Percentiles rank a stretch among this genome's conserved stretches.
phyloP scores from a whole-genome alignment of 2,113 vertebrate genomes.

The Connochaetes taurinus region DNA sequence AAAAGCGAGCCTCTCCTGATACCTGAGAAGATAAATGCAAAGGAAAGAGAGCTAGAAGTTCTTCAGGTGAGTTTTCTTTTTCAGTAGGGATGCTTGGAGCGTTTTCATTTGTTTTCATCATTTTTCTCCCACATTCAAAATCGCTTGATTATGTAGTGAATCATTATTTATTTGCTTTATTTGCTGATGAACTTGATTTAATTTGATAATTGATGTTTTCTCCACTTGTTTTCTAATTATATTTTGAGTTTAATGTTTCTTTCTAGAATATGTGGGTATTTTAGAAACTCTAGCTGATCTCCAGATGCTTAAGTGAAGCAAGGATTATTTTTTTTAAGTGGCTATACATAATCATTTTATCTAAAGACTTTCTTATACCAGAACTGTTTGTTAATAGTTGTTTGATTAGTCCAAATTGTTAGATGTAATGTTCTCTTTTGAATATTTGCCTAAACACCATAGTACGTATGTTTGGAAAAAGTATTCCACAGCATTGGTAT shows the following conservation, averaged over 20 bases:
- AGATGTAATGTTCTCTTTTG: background rate
- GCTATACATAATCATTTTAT: background rate
- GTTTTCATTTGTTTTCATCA: background rate
- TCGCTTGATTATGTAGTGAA: background rate
- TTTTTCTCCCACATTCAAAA: background rate
- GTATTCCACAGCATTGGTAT: background rate
- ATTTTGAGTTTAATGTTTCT: background rate
- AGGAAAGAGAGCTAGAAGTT: slow-evolving; percentile 17
- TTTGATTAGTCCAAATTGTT: background rate
- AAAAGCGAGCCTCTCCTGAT: slow-evolving; percentile 59
- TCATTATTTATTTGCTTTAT: background rate
- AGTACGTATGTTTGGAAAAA: background rate
- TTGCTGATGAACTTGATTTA: background rate
- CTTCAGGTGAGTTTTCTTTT: slow-evolving; percentile 60
- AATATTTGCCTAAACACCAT: background rate
- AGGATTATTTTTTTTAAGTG: background rate
- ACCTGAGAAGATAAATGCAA: slow-evolving; percentile 34
- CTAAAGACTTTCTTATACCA: background rate
- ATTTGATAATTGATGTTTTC: background rate
- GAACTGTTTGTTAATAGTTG: background rate
- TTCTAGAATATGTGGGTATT: background rate
- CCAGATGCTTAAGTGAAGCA: background rate
- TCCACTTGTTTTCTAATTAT: background rate
- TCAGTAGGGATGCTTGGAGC: background rate
- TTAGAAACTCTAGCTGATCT: slow-evolving; percentile 11